Evolutionary conservation across 2,797 vertebrate genomes (phyloP).

Genomic region (Neopelma chrysocephalum): DNA sequence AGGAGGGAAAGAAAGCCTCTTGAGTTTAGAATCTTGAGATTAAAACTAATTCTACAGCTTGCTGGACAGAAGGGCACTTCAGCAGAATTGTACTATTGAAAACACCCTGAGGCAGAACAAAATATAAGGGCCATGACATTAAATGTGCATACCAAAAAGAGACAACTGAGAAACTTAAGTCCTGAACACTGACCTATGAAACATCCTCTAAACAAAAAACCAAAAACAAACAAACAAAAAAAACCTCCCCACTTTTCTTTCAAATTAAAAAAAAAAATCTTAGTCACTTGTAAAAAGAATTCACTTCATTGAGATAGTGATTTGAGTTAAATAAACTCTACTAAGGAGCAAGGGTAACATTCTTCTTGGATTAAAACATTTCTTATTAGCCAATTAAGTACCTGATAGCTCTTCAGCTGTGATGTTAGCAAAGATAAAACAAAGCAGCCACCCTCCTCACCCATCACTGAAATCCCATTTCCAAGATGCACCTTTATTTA

Average conservation of each 20-base stretch:
- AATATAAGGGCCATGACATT: background rate
- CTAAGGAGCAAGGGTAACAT: background rate
- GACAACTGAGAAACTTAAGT: background rate
- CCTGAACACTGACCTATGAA: background rate
- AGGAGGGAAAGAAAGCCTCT: background rate
- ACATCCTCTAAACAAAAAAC: background rate
- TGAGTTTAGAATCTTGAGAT: background rate
- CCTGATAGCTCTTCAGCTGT: background rate
- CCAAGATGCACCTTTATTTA: background rate
- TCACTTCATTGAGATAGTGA: background rate
- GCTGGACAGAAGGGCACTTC: background rate
- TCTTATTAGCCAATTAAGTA: background rate
- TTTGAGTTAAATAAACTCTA: background rate
- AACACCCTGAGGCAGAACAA: background rate
- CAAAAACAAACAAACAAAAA: background rate
- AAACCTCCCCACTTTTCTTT: background rate
- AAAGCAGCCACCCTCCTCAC: background rate
- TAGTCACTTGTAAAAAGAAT: background rate
- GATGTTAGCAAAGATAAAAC: background rate
- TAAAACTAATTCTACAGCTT: background rate
- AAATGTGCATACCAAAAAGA: background rate
- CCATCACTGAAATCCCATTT: background rate
- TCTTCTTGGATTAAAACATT: background rate
- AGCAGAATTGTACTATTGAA: too few species aligned
- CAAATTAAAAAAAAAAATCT: background rate